phyloP scores from a whole-genome alignment of 1,140 invertebrate species.

The Venturia canescens region DNA sequence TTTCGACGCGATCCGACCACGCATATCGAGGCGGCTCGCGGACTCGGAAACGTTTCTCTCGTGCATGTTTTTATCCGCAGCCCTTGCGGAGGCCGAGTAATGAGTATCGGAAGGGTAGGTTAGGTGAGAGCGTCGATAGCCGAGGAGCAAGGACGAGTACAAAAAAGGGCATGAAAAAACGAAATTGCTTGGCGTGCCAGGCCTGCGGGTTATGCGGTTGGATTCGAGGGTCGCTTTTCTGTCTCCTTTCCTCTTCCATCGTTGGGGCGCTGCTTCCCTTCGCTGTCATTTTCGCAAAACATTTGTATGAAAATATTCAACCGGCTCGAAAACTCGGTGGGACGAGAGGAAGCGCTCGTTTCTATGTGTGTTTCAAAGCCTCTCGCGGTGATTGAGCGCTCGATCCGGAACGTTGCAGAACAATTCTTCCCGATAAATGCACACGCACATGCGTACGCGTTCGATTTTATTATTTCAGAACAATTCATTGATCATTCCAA shows the following conservation, averaged over 20 bases:
- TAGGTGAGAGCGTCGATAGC: neutral
- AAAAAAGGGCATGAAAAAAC: constrained; percentile 40
- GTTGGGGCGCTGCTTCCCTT: constrained; percentile 35
- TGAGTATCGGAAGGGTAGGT: constrained; percentile 52
- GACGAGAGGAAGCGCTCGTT: constrained; percentile 49
- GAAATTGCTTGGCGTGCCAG: constrained; percentile 57
- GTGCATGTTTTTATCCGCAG: constrained; percentile 44
- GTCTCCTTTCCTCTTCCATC: constrained; percentile 48
- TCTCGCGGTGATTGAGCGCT: constrained; percentile 50
- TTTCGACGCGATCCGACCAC: constrained; percentile 62
- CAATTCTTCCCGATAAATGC: constrained; percentile 51
- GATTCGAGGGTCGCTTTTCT: constrained; percentile 52
- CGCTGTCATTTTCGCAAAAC: constrained; percentile 62
- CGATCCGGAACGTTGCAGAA: constrained; percentile 47
- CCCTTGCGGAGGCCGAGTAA: constrained; percentile 54
- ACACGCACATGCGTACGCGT: neutral
- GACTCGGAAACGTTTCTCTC: constrained; percentile 7
- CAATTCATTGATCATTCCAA: too few species aligned
- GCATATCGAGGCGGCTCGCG: constrained; percentile 45
- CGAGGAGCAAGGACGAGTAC: neutral
- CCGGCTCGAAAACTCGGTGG: constrained; percentile 41
- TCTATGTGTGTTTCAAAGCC: constrained; percentile 38
- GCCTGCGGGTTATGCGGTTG: constrained; percentile 63
- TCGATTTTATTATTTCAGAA: too few species aligned
- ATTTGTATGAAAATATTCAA: constrained; percentile 70